Evolutionary conservation across 2,888 invertebrate species (phyloP).

Genomic region (Drosophila robusta): DNA sequence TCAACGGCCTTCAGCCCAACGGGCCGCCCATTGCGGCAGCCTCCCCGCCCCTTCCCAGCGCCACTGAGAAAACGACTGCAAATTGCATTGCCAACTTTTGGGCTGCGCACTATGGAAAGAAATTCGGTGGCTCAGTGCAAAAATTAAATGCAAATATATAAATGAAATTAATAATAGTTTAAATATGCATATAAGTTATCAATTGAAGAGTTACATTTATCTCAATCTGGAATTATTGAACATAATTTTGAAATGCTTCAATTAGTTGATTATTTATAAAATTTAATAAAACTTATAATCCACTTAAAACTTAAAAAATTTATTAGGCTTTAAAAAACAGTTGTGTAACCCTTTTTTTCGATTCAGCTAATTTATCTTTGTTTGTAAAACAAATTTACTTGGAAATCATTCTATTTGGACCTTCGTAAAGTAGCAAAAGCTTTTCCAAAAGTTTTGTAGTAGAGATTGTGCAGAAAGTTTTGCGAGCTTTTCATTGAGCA

Average conservation of each 20-base stretch:
- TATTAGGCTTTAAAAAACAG: too few relatives aligned
- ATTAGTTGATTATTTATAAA: too few relatives aligned
- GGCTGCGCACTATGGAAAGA: constrained; percentile 15
- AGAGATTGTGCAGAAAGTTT: constrained; percentile 45
- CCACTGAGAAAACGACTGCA: constrained; percentile 13
- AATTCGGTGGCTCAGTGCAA: not conserved
- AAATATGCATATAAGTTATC: too few relatives aligned
- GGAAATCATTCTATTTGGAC: not conserved
- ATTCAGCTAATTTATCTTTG: not conserved
- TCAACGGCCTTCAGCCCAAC: constrained; percentile 65
- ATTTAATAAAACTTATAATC: too few relatives aligned
- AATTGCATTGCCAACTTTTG: constrained; percentile 31
- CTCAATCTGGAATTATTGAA: too few relatives aligned
- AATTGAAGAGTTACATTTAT: too few relatives aligned
- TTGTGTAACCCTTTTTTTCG: too few relatives aligned
- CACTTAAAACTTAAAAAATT: too few relatives aligned
- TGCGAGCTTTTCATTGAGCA: constrained; percentile 73
- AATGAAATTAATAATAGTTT: not conserved
- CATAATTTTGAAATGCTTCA: too few relatives aligned
- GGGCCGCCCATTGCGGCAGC: not conserved
- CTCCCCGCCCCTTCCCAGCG: not conserved
- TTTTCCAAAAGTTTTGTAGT: constrained; percentile 24
- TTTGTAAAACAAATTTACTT: not conserved
- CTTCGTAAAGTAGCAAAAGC: constrained; percentile 40
- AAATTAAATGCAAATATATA: not conserved